Base-by-base conservation (phyloP, 2,888 invertebrate species). In the Calameuta filiformis region DNA sequence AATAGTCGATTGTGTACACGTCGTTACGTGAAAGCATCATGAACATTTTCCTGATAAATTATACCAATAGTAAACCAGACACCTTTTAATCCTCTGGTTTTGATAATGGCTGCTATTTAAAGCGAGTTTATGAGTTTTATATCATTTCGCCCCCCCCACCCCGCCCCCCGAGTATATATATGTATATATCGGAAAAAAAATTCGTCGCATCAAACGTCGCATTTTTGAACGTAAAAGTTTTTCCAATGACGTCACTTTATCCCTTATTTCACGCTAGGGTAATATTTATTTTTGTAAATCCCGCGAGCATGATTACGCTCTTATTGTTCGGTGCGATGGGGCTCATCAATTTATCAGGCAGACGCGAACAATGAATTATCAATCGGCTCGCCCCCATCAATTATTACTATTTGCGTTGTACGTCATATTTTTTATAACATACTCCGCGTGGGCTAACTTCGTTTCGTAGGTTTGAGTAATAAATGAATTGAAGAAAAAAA, bases 281-380 rank as follows among this genome's bases (percentile, higher is more conserved):
- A 15, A 0, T 40, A 40, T 40, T 40, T 40, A 40, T 40, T 40
- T 40, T 1, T 40, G 0, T 4, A 40, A 40, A 40, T 40, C 40
- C 40, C 40, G 40, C 40, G 40, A 40, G 40, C 40, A 40, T 6
- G 40, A 40, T 40, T 40, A 40, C 12, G 15, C 40, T 40, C 15
- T 40, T 40, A 40, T 40, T 15, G 15, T 15, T 1, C 15, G 40
- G 40, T 23, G 15, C 40, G 40, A 56, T 23, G 23, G 40, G 40
- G 9, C 40, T 56, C 40, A 56, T 56, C 23, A 56, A 56, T 56
- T 56, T 56, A 56, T 56, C 40, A 56, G 23, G 40, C 79, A 81
- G 81, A 86, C 84, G 82, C 75, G 82, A 81, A 82, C 84, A 83
- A 86, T 85, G 85, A 87, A 87, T 87, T 87, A 87, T 85, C 87